These are phyloP conservation scores for Drosophila tanythrix DNA, from an alignment of 2,888 invertebrate genomes.

Conservation along the genomic window DNA sequence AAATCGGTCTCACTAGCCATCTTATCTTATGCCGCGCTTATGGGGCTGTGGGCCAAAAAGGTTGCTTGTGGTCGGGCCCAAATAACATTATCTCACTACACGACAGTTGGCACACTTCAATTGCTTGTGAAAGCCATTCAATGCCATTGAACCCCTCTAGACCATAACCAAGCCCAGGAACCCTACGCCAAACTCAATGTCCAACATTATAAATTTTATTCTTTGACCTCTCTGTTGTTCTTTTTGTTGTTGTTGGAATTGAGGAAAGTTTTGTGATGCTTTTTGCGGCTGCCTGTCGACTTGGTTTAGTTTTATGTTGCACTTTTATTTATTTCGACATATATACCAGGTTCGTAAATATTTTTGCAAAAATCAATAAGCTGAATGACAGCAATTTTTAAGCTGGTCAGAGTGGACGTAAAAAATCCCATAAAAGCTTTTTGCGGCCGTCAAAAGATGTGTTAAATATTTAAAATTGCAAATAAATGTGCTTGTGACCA, in stretches of 20 bases:
- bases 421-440: conserved; percentile 64
- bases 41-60: conserved; percentile 35
- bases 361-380: conserved; percentile 33
- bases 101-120: conserved; percentile 65
- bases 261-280: conserved; percentile 47
- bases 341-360: conserved; percentile 40
- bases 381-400: conserved; percentile 48
- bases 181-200: conserved; percentile 32
- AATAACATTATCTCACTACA: conserved; percentile 68
- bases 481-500: conserved; percentile 17
- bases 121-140: conserved; percentile 65
- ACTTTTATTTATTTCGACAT: conserved; percentile 74
- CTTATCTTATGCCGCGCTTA: conserved; percentile 37
- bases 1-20: conserved; percentile 41
- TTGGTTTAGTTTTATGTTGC: conserved; percentile 59
- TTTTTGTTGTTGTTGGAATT: conserved; percentile 4
- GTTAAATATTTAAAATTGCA: conserved; percentile 60
- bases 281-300: conserved; percentile 49
- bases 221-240: conserved; percentile 12
- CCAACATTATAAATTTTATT: conserved; percentile 49
- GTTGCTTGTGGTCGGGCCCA: conserved; percentile 47
- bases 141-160: conserved; percentile 31
- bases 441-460: conserved; percentile 20
- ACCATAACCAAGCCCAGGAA: conserved; percentile 11
- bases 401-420: conserved; percentile 45